Evolutionary conservation across 2,113 vertebrate species (phyloP), one percentile per base, ranked within the genome.

Genomic region (Lampris megalopsis): DNA sequence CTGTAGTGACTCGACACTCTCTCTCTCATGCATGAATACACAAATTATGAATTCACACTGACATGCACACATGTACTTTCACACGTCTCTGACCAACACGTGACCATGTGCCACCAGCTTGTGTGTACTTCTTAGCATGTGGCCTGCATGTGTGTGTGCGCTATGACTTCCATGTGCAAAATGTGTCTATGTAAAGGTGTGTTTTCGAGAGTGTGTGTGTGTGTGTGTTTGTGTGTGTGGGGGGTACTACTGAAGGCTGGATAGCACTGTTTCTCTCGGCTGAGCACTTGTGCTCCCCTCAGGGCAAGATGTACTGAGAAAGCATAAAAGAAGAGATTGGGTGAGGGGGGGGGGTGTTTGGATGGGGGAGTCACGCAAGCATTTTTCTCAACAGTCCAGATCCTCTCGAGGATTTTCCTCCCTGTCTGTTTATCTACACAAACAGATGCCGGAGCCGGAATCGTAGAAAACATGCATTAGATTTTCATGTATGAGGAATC

Each of bases 381-480:
- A 75, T 81, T 88, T 86, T 81, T 77, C 89, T 86, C 88, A 81
- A 83, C 74, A 84, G 77, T 71, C 76, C 54, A 43, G 63, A 72
- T 66, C 80, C 86, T 81, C 84, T 50, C 43, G 79, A 84, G 82
- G 58, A 80, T 68, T 38, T 48, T 11, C 11, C 41, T 36, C 63
- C 61, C 82, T 84, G 78, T 88, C 84, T 89, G 88, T 79, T 89
- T 75, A 68, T 85, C 84, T 80, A 52, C 61, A 83, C 78, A 81
- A 84, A 84, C 88, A 88, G 90, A 90, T 90, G 90, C 89, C 88
- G 83, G 61, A 40, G 62, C 69, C 77, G 63, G 71, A 80, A 82
- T 7, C 41, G 71, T 73, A 81, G 72, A 63, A 81, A 81, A 82
- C 49, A 86, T 62, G 63, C 80, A 79, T 80, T 54, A 10, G 52